Evolutionary conservation across 2,797 vertebrate species (phyloP), one percentile per base, ranked within the genome.

Genomic region (Apodemus agrarius): DNA sequence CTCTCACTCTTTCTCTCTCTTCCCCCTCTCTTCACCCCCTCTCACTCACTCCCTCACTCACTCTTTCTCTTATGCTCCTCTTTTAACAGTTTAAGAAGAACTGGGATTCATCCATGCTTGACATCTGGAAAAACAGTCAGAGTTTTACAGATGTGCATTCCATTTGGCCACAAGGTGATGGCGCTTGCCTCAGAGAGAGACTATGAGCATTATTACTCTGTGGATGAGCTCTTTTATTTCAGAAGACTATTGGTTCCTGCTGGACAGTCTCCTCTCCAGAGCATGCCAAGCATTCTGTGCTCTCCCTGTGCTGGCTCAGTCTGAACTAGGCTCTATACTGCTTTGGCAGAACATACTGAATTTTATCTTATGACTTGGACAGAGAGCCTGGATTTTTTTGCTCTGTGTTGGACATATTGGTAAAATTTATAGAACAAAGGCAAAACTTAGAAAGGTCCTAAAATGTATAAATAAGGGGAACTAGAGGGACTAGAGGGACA

Each of bases 391-490:
- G 76, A 79, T 83, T 89, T 8, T 43, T 43, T n/a, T 22, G 46
- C 22, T 94, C 72, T 40, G n/a, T 22, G 72, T 74, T 37, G 6
- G n/a, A 74, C 43, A 79, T 43, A 79, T 85, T 43, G 19, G 16
- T 95, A 72, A 89, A 63, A 95, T 96, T 98, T 96, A 92, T 4
- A 93, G 79, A 84, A 81, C 34, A 83, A 0, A 91, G 65, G 91
- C 26, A 12, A 96, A 91, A 97, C 86, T 94, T 69, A 95, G 90
- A 26, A 94, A 97, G 65, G 37, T 69, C 79, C 76, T 57, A 78
- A 92, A 24, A 57, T 87, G 43, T 52, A 22, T 79, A 95, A 93
- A 90, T 91, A 49, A 95, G 19, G 91, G 40, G 26, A 92, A 95
- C 91, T 31, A 54, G 3, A 67, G 21, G 40, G 34, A 89, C 34